phyloP scores from a whole-genome alignment of 2,797 vertebrate genomes.

The Apodemus agrarius region DNA sequence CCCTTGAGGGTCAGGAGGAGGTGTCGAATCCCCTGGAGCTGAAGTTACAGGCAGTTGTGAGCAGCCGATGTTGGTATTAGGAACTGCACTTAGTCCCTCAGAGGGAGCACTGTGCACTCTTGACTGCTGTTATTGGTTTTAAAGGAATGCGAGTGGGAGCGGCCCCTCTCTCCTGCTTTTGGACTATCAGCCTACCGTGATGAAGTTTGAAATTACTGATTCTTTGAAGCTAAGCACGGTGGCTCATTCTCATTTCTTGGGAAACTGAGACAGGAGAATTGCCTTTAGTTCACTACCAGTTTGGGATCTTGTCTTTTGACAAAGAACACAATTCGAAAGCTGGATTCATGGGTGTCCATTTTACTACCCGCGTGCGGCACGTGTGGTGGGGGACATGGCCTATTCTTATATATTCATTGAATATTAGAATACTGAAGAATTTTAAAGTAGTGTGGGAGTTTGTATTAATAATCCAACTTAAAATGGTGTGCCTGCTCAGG shows the following conservation, averaged over 20 bases:
- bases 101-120: neutral
- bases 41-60: neutral
- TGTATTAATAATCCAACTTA: neutral
- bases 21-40: no score
- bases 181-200: neutral
- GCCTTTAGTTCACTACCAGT: neutral
- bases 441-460: neutral
- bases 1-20: neutral
- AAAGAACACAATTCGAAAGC: neutral
- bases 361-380: neutral
- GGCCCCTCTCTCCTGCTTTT: neutral
- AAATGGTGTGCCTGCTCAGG: neutral
- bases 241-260: neutral
- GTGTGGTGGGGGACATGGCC: neutral
- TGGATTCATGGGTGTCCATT: neutral
- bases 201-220: neutral
- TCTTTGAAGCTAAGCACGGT: neutral
- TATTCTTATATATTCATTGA: neutral
- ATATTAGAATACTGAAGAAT: neutral
- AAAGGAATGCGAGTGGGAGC: neutral
- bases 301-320: neutral
- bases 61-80: neutral
- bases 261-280: neutral
- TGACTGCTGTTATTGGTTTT: neutral
- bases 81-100: neutral